Conservation (phyloP, 1,140 invertebrate species). For the Lepidurus packardi region DNA sequence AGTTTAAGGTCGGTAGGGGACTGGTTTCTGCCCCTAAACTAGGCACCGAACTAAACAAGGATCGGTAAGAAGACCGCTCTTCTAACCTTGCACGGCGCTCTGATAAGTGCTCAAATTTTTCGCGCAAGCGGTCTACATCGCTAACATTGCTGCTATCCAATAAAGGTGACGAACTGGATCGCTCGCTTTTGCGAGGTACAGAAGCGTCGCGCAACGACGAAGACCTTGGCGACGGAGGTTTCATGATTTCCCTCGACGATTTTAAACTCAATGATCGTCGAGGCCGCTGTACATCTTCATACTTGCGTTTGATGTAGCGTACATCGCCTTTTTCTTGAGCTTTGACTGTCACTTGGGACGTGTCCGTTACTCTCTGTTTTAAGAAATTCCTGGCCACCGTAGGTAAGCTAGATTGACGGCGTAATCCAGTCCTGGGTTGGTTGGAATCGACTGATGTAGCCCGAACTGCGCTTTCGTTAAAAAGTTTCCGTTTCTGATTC, state of each 20-base stretch:
- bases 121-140: conserved; percentile 63
- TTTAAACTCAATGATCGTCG: conserved; percentile 1
- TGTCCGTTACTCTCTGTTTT: background rate
- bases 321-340: conserved; percentile 32
- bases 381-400: background rate
- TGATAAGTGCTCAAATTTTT: conserved; percentile 64
- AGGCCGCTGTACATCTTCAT: conserved; percentile 23
- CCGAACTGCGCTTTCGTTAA: background rate
- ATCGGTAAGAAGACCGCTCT: conserved; percentile 2
- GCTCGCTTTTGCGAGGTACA: background rate
- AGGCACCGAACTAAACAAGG: conserved; percentile 1
- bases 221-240: conserved; percentile 24
- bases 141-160: conserved; percentile 46
- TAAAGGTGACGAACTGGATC: conserved; percentile 17
- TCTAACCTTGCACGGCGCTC: conserved; percentile 38
- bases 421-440: background rate
- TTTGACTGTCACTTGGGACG: conserved; percentile 28
- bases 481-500: conserved; percentile 44
- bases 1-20: background rate
- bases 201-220: background rate
- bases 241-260: background rate
- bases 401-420: conserved; percentile 5
- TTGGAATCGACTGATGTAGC: background rate
- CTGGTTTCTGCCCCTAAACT: conserved; percentile 5
- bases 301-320: conserved; percentile 30